Conservation (phyloP, 1,140 invertebrate species). For the Watersipora subatra region DNA sequence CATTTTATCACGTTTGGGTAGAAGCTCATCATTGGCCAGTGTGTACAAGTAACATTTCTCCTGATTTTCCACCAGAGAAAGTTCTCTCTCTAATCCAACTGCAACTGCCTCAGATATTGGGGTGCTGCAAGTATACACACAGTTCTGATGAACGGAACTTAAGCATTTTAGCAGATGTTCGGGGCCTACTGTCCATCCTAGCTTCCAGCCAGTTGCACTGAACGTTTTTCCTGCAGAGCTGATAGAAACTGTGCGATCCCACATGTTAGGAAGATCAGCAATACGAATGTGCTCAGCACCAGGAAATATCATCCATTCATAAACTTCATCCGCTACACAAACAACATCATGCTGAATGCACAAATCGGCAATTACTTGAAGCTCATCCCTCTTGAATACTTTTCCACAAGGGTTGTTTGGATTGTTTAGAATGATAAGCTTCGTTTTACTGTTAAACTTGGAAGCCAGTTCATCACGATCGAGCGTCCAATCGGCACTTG, state of each 20-base stretch:
- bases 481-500: conserved; percentile 75
- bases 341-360: conserved; percentile 85
- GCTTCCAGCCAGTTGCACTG: conserved; percentile 72
- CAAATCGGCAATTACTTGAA: conserved; percentile 63
- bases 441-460: conserved; percentile 80
- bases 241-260: conserved; percentile 90
- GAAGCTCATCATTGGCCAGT: conserved; percentile 57
- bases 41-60: conserved; percentile 73
- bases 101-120: conserved; percentile 80
- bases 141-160: conserved; percentile 83
- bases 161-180: conserved; percentile 37
- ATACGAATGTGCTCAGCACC: conserved; percentile 78
- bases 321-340: conserved; percentile 90
- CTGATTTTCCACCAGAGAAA: conserved; percentile 47
- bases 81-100: conserved; percentile 71
- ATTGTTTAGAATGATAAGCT: conserved; percentile 87
- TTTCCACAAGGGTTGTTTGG: conserved; percentile 92
- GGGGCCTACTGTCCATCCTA: conserved; percentile 77
- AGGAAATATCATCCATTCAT: conserved; percentile 84
- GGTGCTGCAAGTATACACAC: conserved; percentile 76
- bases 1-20: conserved; percentile 69
- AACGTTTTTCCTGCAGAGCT: conserved; percentile 96
- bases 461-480: conserved; percentile 65
- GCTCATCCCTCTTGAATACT: conserved; percentile 48
- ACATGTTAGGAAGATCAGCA: conserved; percentile 89